Evolutionary conservation across 2,113 vertebrate genomes (phyloP).

Genomic region (Todiramphus saurophagus): DNA sequence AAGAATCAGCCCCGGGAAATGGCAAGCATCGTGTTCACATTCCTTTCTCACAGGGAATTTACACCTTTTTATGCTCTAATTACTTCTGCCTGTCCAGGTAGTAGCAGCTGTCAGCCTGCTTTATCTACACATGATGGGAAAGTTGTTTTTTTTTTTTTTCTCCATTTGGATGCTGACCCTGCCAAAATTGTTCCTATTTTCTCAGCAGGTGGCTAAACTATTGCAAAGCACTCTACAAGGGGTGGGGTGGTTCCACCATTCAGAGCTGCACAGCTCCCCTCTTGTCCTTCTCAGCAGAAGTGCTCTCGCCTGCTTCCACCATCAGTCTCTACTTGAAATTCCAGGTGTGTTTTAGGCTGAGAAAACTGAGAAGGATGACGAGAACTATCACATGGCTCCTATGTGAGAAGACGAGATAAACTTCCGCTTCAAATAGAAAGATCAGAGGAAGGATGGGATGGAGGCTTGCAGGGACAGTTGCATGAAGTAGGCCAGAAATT

Average conservation of each 20-base stretch:
- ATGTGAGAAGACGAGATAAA: background rate
- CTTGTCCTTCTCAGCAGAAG: background rate
- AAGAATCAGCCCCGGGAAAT: background rate
- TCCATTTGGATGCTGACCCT: background rate
- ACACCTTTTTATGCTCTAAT: constrained; percentile 25
- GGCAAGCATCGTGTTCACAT: background rate
- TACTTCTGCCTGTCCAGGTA: background rate
- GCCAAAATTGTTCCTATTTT: background rate
- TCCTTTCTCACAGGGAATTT: background rate
- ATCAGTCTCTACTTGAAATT: background rate
- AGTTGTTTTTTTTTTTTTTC: background rate
- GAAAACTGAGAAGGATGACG: background rate
- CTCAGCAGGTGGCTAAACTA: background rate
- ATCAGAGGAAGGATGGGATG: background rate
- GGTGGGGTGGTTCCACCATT: background rate
- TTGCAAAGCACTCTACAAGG: background rate
- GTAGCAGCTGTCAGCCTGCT: constrained; percentile 20
- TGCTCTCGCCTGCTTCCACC: background rate
- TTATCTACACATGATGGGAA: background rate
- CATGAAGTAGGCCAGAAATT: background rate
- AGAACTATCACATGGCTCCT: background rate
- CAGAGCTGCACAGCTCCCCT: background rate
- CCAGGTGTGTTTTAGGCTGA: background rate
- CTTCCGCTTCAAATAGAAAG: background rate
- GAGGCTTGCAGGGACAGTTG: background rate